Conservation (phyloP, 1,140 invertebrate species). For the Hirudo medicinalis region DNA sequence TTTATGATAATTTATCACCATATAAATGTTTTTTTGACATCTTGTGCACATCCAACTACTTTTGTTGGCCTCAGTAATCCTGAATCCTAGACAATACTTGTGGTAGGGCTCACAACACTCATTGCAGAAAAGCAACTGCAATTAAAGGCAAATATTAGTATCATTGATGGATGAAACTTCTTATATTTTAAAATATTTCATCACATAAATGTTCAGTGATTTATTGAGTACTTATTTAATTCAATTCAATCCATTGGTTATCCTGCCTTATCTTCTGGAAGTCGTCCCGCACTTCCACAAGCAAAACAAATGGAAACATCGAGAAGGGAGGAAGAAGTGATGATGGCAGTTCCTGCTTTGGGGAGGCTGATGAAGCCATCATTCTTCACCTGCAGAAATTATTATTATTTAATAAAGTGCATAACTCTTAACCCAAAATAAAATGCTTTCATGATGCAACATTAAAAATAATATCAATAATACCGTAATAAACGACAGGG, state of each 20-base stretch:
- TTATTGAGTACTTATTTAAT: neutral
- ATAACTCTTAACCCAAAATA: no score
- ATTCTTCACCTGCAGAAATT: constrained; percentile 1
- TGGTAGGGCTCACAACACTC: constrained; percentile 3
- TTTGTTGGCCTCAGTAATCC: neutral
- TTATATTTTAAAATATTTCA: no score
- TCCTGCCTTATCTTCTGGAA: constrained; percentile 6
- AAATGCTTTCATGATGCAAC: no score
- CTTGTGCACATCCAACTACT: neutral
- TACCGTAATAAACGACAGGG: no score
- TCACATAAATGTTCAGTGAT: no score
- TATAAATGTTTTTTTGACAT: neutral
- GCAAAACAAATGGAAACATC: constrained; percentile 4
- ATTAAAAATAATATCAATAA: no score
- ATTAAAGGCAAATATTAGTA: neutral
- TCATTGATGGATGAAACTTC: no score
- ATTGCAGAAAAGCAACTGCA: neutral
- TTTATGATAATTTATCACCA: neutral
- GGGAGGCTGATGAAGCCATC: neutral
- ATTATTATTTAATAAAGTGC: no score
- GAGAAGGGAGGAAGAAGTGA: neutral
- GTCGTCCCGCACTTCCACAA: neutral
- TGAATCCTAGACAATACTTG: neutral
- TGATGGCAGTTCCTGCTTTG: neutral
- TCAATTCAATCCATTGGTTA: neutral